Evolutionary conservation across 2,113 vertebrate species (phyloP), one percentile per base, ranked within the genome.

Genomic region (Aythya baeri): DNA sequence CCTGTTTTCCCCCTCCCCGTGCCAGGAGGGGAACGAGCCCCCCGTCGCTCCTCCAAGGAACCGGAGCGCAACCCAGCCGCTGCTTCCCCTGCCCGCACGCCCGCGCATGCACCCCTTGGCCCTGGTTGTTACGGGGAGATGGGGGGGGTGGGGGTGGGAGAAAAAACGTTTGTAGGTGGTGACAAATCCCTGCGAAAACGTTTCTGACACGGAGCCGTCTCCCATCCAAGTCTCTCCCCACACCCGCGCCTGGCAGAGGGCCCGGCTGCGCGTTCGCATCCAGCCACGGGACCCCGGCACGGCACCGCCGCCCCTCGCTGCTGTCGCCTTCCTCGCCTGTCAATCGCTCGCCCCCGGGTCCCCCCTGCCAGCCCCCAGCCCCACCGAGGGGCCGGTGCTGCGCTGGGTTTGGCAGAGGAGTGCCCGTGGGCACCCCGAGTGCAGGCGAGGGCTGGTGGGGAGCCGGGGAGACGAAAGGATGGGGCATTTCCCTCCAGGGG

Each of bases 181-280:
- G 90, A 92, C 63, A 88, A 93, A 94, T 93, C 50, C 86, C 91
- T 86, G 86, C 1, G 46, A 81, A 86, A 97, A 81, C 2, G 46
- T 22, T 92, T 86, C 32, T 92, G 86, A 88, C 61, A 38, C 15
- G 81, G 88, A 94, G 68, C 65, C 22, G 2, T 68, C 76, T 94
- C 86, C 41, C 83, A 63, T 86, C 80, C 80, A 88, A 93, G 34
- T 31, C 84, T 32, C 26, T 44, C 86, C 73, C 31, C 6, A 0
- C 29, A 61, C 32, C 26, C 0, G 0, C 22, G 57, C 68, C 71
- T 83, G 82, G 82, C 29, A 26, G 72, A 43, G 44, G 62, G 62
- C 32, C 71, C 0, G 2, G 62, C 17, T 17, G 18, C 26, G 27
- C 26, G 27, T 26, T 52, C 50, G 23, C 50, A 52, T 52, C 50